Percentiles rank a stretch among this genome's conserved stretches.
Evolutionary conservation across 2,113 vertebrate genomes (phyloP).

Genomic region (Egretta garzetta): DNA sequence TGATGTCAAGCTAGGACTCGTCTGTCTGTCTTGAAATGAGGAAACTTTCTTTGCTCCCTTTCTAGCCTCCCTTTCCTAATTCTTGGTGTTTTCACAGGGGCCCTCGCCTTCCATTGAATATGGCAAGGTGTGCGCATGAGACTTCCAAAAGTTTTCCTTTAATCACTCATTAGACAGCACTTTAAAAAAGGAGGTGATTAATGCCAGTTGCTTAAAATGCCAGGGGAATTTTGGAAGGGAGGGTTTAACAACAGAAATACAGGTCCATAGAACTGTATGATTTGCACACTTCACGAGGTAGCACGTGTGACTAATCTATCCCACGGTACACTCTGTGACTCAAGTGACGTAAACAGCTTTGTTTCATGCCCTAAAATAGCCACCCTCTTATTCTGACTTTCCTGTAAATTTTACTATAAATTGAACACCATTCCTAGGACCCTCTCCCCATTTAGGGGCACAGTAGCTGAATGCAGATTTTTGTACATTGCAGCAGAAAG

Average conservation of each 20-base stretch:
- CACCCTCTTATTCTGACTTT: background rate
- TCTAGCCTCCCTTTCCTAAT: background rate
- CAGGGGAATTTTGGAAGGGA: background rate
- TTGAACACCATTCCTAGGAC: background rate
- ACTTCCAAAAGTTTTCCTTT: background rate
- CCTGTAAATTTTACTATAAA: background rate
- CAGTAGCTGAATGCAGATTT: background rate
- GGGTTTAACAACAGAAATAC: background rate
- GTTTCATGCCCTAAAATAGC: background rate
- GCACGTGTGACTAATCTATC: background rate
- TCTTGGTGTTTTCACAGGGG: background rate
- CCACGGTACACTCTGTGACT: background rate
- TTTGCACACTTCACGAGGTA: background rate
- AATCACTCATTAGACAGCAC: background rate
- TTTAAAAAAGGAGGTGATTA: conserved; percentile 5
- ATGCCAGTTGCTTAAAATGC: background rate
- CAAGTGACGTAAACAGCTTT: background rate
- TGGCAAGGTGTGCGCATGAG: background rate
- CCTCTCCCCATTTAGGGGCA: background rate
- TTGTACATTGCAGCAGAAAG: background rate
- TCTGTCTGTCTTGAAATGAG: background rate
- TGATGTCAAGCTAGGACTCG: background rate
- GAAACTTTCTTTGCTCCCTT: background rate
- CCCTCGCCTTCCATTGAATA: background rate
- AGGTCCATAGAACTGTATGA: background rate